Evolutionary conservation across 2,113 vertebrate genomes (phyloP).

Genomic region (Chaetura pelagica): DNA sequence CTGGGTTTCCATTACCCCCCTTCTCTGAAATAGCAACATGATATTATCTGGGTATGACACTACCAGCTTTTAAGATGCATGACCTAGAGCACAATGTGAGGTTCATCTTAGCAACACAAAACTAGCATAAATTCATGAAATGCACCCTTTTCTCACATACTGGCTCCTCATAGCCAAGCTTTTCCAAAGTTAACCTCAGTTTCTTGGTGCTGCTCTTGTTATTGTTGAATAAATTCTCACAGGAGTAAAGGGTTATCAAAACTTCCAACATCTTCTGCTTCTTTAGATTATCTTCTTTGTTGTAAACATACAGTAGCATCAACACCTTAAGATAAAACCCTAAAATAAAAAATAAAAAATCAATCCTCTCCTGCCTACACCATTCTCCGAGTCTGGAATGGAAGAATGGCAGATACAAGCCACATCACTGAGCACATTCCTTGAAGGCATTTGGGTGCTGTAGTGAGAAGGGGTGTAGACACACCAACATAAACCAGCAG

Average conservation of each 20-base stretch:
- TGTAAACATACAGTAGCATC: slow-evolving; percentile 6
- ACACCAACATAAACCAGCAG: neutral
- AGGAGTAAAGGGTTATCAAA: slow-evolving; percentile 10
- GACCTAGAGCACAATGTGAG: neutral
- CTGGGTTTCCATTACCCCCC: neutral
- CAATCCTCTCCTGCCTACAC: slow-evolving; percentile 6
- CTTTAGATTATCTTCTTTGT: slow-evolving; percentile 10
- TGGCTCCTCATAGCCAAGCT: neutral
- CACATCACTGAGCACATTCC: slow-evolving; percentile 5
- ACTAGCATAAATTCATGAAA: neutral
- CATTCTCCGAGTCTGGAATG: slow-evolving; percentile 34
- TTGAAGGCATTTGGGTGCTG: slow-evolving; percentile 47
- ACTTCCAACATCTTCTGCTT: neutral
- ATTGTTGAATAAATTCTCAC: neutral
- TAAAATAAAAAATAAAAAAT: slow-evolving; percentile 28
- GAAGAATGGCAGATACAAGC: slow-evolving; percentile 24
- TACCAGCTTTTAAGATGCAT: neutral
- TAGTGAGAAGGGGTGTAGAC: neutral
- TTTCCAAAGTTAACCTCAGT: neutral
- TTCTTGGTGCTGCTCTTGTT: neutral
- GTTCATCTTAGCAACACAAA: neutral
- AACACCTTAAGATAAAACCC: slow-evolving; percentile 4
- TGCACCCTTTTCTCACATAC: neutral
- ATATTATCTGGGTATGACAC: neutral
- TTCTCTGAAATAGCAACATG: neutral